A percentile compares a stretch with the other conserved stretches of the same genome.
These are phyloP conservation scores for Cantharis nigra DNA, from an alignment of 2,888 invertebrate species.

Conservation along the genomic window DNA sequence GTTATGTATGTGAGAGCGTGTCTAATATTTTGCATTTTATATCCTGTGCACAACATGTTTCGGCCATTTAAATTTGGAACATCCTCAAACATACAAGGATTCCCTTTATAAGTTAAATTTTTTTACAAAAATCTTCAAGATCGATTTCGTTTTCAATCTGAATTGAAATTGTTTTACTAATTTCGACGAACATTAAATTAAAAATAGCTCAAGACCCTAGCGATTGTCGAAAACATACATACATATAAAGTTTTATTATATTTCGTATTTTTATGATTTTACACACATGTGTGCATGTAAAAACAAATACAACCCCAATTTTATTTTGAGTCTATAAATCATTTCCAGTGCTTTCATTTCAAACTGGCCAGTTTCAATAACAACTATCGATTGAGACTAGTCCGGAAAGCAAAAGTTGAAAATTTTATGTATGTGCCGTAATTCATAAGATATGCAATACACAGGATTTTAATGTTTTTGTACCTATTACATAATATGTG, in stretches of 20 bases:
- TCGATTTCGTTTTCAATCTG: not conserved
- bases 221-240: not conserved
- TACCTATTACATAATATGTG: too few relatives aligned
- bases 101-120: not conserved
- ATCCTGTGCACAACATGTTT: not conserved
- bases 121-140: not conserved
- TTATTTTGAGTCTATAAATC: not conserved
- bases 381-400: too few relatives aligned
- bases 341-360: not conserved
- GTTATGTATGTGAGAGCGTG: not conserved
- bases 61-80: not conserved
- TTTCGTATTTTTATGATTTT: not conserved
- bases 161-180: too few relatives aligned
- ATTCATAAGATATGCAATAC: too few relatives aligned
- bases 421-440: too few relatives aligned
- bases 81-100: not conserved
- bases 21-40: slow-evolving; percentile 1
- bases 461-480: too few relatives aligned
- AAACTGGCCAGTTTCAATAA: too few relatives aligned
- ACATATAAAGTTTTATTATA: not conserved
- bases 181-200: not conserved
- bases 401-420: too few relatives aligned
- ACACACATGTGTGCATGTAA: not conserved
- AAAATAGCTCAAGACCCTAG: not conserved
- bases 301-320: not conserved